phyloP scores from a whole-genome alignment of 2,888 invertebrate species.

The Oligia strigilis region DNA sequence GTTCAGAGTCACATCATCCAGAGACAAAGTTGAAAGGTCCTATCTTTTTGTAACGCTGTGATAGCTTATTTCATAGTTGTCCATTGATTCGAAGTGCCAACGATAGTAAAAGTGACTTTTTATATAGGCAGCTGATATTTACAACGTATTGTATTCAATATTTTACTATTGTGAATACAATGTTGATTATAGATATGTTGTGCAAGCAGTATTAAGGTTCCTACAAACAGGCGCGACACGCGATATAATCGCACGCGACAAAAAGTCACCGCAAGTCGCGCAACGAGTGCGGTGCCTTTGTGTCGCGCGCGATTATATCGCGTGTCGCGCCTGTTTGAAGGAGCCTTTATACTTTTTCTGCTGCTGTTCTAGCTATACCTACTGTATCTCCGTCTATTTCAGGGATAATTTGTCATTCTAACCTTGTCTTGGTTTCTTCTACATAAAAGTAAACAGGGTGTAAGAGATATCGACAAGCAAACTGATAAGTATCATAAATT shows the following conservation, averaged over 20 bases:
- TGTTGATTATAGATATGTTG: neutral
- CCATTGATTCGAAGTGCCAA: slow-evolving; percentile 27
- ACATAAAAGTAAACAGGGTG: neutral
- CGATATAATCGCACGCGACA: too few species aligned
- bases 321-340: too few species aligned
- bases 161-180: neutral
- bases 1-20: neutral
- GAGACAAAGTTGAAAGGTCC: neutral
- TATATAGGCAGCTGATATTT: neutral
- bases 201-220: too few species aligned
- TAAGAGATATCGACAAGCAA: neutral
- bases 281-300: too few species aligned
- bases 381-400: neutral
- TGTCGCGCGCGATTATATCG: too few species aligned
- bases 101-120: slow-evolving; percentile 28
- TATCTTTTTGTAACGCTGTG: neutral
- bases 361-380: neutral
- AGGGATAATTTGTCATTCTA: too few species aligned
- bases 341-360: neutral
- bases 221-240: too few species aligned
- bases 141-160: slow-evolving; percentile 1
- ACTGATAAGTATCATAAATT: too few species aligned
- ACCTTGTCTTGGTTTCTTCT: neutral
- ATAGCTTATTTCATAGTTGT: slow-evolving; percentile 13
- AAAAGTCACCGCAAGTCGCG: too few species aligned